These are phyloP conservation scores for Mycetomoellerius zeteki DNA, from an alignment of 1,140 invertebrate genomes.

Conservation along the genomic window DNA sequence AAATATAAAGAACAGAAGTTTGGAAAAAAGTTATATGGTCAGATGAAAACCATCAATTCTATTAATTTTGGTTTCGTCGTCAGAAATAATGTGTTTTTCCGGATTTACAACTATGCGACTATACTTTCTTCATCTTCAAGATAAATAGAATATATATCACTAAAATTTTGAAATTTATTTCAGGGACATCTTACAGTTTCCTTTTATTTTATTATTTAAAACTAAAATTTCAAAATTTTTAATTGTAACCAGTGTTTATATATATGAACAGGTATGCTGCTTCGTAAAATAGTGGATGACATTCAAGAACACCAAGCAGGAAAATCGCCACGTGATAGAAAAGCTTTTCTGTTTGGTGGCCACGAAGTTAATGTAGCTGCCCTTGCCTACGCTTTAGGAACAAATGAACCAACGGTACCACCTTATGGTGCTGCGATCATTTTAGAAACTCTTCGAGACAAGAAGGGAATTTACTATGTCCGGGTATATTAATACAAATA, in stretches of 20 bases:
- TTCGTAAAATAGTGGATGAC: conserved; percentile 80
- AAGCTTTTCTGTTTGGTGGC: conserved; percentile 81
- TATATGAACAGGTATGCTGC: conserved; percentile 76
- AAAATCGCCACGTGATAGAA: conserved; percentile 76
- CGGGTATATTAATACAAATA: conserved; percentile 70
- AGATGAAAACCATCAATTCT: no score
- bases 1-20: no score
- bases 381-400: conserved; percentile 76
- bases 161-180: not conserved
- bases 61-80: no score
- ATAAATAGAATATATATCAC: not conserved
- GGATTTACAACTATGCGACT: not conserved
- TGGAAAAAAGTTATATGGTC: no score
- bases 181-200: not conserved
- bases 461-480: conserved; percentile 77
- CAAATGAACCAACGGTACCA: conserved; percentile 81
- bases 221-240: conserved; percentile 9
- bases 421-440: conserved; percentile 82
- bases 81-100: conserved; percentile 7
- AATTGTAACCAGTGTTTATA: not conserved
- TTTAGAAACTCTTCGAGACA: conserved; percentile 80
- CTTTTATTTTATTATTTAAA: not conserved
- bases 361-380: conserved; percentile 83
- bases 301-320: conserved; percentile 75
- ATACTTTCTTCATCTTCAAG: not conserved